Conservation (phyloP, 2,797 vertebrate species). For the Myotis pilosus region DNA sequence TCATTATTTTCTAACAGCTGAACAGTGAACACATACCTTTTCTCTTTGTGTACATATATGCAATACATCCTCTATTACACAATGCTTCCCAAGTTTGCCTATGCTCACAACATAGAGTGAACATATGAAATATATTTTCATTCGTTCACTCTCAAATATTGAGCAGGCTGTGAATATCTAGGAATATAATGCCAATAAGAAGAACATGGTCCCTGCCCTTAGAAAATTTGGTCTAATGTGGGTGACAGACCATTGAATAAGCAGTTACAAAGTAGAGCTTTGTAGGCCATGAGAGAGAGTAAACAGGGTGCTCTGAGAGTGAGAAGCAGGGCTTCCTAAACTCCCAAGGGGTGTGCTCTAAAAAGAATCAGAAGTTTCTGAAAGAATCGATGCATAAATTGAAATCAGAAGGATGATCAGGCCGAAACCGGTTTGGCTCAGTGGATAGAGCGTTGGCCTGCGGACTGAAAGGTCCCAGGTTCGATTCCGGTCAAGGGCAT, state of each 20-base stretch:
- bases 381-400: neutral
- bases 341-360: neutral
- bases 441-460: no score
- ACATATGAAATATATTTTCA: neutral
- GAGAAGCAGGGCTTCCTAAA: neutral
- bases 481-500: no score
- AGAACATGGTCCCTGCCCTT: neutral
- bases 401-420: neutral
- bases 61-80: neutral
- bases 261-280: neutral
- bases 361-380: neutral
- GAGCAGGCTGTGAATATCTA: neutral
- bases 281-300: neutral
- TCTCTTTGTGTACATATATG: neutral
- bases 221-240: neutral
- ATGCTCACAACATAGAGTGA: neutral
- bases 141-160: neutral
- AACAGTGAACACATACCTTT: neutral
- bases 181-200: neutral
- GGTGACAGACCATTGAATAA: neutral
- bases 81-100: neutral
- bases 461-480: no score
- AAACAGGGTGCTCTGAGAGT: neutral
- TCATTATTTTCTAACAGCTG: constrained; percentile 24
- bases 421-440: no score